phyloP scores from a whole-genome alignment of 2,888 invertebrate genomes.

The Pseudanteris insignis region DNA sequence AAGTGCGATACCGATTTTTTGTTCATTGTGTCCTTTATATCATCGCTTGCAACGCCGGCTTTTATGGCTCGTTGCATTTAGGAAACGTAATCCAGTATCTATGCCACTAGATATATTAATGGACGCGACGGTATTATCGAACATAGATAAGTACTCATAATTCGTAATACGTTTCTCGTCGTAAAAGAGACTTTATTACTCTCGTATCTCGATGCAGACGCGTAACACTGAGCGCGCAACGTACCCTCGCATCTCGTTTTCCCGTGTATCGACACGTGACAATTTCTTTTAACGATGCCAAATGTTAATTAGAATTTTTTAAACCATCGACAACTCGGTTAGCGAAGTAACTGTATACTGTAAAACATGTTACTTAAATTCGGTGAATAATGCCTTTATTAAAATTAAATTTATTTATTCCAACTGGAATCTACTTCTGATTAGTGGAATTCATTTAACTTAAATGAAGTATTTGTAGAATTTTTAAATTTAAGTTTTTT shows the following conservation, averaged over 20 bases:
- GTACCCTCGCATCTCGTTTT: constrained; percentile 30
- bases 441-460: too few species aligned
- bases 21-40: constrained; percentile 42
- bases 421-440: too few species aligned
- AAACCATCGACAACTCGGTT: too few species aligned
- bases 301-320: constrained; percentile 19
- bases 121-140: constrained; percentile 45
- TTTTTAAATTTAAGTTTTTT: too few species aligned
- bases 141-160: constrained; percentile 46
- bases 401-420: too few species aligned
- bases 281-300: constrained; percentile 13
- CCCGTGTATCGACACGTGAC: constrained; percentile 26
- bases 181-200: constrained; percentile 44
- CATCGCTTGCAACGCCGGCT: constrained; percentile 32
- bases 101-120: constrained; percentile 44
- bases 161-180: constrained; percentile 46
- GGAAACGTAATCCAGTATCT: constrained; percentile 45
- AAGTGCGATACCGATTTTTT: constrained; percentile 41
- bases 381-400: too few species aligned
- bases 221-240: constrained; percentile 28
- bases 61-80: constrained; percentile 45
- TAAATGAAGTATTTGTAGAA: too few species aligned
- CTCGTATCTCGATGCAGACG: constrained; percentile 41
- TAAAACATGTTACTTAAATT: too few species aligned
- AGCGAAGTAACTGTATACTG: too few species aligned